Evolutionary conservation across 2,113 vertebrate genomes (phyloP), one percentile per base, ranked within the genome.

Genomic region (Excalfactoria chinensis): DNA sequence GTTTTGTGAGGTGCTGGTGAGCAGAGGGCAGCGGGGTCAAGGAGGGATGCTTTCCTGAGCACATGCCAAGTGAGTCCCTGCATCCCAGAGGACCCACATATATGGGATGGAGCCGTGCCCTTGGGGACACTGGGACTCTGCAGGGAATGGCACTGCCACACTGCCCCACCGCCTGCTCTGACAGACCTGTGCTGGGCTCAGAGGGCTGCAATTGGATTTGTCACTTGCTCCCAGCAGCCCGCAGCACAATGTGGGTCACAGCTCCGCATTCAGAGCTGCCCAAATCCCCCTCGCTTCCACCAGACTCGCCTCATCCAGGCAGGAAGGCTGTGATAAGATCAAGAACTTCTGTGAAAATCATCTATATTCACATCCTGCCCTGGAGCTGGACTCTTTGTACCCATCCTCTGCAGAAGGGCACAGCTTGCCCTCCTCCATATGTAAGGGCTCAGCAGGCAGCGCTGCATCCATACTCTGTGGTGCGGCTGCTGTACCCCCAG

Each of bases 331-430:
- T 0, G 40, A 90, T 74, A 91, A 86, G 55, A 95, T 95, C 82
- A 72, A 91, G 71, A 66, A 71, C 64, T 90, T 58, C 35, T 75
- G 66, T 34, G 89, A 83, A 91, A 75, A 51, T 53, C 72, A 88
- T 80, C 90, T 64, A 46, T 88, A 49, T 81, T 91, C 73, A 94
- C 51, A 30, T 30, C 74, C 49, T 77, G 86, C 58, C 81, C 76
- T 1, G 1, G 25, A 51, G 84, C 56, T 63, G 64, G 46, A 64
- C 74, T 86, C 51, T 79, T 18, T 85, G 84, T 79, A 19, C 70
- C 32, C 2, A 0, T 68, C 11, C 66, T 56, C 83, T 64, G 70
- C 72, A 4, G 7, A 60, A 76, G 84, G 81, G 66, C 85, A 63
- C 0, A 1, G 30, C 28, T 40, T 53, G 22, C 70, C 40, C 44